Evolutionary conservation across 2,888 invertebrate species (phyloP), one percentile per base, ranked within the genome.

Genomic region (Andrena minutula): DNA sequence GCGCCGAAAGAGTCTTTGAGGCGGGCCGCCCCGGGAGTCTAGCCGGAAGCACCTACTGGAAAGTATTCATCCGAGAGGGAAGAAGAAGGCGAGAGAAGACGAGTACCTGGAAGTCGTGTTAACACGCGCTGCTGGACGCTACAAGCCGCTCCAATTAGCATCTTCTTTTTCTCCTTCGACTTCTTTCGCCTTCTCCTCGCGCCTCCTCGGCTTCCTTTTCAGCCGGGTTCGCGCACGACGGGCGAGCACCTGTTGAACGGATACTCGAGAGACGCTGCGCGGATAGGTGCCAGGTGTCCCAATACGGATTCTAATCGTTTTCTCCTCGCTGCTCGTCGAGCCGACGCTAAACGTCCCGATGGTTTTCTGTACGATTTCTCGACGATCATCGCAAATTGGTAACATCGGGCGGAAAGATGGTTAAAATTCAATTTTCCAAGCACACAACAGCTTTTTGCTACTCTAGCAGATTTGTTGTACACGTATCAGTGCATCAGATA

Each of bases 141-240:
- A 89, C 86, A 86, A 86, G 87, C 89, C 88, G 91, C 90, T 92
- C 89, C 89, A 92, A 92, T 92, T 92, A 92, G 91, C 92, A 91
- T 89, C 89, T 90, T 87, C 87, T 85, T 85, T 86, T 84, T 84
- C 83, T 86, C 85, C 86, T 69, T 85, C 86, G 85, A 87, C 79
- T 84, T 86, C 76, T 81, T 83, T 83, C 78, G 78, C 75, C 83
- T 74, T 73, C 82, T 76, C 71, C 79, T 79, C 82, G 69, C 82
- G 53, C 72, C 79, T 81, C 75, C 84, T 79, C 74, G 85, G 84
- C 84, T 85, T 88, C 85, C 86, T 84, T 88, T 82, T 83, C 88
- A 82, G 53, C 75, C 10, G 82, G 65, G 77, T 79, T 64, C 76
- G 73, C 77, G 61, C 77, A 51, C 79, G 53, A 51, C 64, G 30